Evolutionary conservation across 2,797 vertebrate species (phyloP).

Genomic region (Acrossocheilus wenchowensis): DNA sequence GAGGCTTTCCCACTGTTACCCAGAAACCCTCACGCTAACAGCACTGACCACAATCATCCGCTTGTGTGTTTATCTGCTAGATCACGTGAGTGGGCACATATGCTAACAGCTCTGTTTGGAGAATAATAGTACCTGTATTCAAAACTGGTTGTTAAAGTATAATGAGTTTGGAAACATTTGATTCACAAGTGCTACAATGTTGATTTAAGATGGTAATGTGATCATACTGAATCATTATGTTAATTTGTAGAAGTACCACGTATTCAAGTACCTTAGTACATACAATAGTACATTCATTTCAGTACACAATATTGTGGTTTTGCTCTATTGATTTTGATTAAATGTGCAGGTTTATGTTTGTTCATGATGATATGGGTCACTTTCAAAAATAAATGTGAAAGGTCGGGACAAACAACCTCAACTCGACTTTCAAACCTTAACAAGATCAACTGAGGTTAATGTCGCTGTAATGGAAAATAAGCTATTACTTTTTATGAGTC

Average conservation of each 20-base stretch:
- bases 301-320: too few relatives aligned
- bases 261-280: not conserved
- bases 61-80: not conserved
- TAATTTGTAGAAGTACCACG: not conserved
- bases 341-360: not conserved
- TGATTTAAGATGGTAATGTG: not conserved
- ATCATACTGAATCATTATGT: not conserved
- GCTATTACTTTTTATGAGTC: conserved; percentile 1
- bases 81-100: not conserved
- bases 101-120: not conserved
- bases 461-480: conserved; percentile 4
- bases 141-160: conserved; percentile 2
- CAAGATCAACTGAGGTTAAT: not conserved
- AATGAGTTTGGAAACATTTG: not conserved
- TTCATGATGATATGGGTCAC: not conserved
- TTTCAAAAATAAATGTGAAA: conserved; percentile 4
- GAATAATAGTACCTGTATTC: not conserved
- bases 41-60: not conserved
- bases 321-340: not conserved
- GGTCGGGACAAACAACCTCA: not conserved
- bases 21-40: conserved; percentile 4
- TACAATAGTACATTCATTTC: not conserved
- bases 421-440: not conserved
- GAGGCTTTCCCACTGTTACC: conserved; percentile 10
- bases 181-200: not conserved